Evolutionary conservation across 2,113 vertebrate genomes (phyloP).

Genomic region (Ciconia maguari): DNA sequence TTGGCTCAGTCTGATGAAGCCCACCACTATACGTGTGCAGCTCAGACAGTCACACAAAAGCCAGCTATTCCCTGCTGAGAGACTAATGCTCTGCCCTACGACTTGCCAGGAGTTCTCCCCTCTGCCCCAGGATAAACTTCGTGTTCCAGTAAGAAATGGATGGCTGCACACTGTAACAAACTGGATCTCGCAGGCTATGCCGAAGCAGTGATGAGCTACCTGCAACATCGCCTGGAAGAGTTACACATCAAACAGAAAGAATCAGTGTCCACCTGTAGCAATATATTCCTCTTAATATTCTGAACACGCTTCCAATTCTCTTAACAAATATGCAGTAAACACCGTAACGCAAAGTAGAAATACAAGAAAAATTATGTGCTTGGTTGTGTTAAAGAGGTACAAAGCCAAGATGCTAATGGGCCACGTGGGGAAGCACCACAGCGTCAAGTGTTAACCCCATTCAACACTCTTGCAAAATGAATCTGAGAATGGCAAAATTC

Average conservation of each 20-base stretch:
- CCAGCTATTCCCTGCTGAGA: neutral
- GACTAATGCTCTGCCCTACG: neutral
- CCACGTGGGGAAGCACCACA: neutral
- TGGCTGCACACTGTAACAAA: neutral
- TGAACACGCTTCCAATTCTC: neutral
- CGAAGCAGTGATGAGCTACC: neutral
- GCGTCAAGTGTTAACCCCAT: neutral
- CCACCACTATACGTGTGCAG: neutral
- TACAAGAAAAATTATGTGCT: neutral
- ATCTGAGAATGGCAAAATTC: neutral
- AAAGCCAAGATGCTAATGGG: neutral
- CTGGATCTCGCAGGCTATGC: neutral
- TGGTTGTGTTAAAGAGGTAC: neutral
- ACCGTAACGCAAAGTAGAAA: neutral
- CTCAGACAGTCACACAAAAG: neutral
- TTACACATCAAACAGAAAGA: neutral
- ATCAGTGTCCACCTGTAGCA: neutral
- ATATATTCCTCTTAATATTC: neutral
- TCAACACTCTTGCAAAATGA: neutral
- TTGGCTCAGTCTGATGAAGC: neutral
- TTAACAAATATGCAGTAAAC: neutral
- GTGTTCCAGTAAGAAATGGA: neutral
- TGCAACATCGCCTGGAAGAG: neutral
- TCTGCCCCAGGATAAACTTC: neutral
- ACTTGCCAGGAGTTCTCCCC: neutral